phyloP scores from a whole-genome alignment of 35 echinoderm and acorn worm genomes.

The Ophiothrix spiculata region DNA sequence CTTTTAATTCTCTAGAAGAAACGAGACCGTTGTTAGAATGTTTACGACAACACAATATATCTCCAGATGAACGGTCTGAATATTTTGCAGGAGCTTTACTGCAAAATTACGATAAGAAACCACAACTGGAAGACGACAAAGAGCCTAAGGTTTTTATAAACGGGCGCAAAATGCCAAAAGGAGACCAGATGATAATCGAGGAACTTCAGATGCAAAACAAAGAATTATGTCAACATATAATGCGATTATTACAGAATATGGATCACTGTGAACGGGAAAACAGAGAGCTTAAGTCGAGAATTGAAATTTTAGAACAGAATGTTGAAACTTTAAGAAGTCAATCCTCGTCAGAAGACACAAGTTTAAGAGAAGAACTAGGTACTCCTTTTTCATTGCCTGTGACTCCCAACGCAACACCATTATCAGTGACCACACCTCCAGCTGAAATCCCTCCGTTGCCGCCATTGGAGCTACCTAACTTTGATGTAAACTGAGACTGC shows the following conservation, averaged over 20 bases:
- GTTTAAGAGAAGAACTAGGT: not conserved
- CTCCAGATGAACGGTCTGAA: not conserved
- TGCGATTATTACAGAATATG: not conserved
- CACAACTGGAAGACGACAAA: not conserved
- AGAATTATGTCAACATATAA: not conserved
- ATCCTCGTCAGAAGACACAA: not conserved
- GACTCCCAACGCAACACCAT: not conserved
- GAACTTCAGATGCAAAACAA: constrained; percentile 5
- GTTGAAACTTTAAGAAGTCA: not conserved
- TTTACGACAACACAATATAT: not conserved
- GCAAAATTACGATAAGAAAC: not conserved
- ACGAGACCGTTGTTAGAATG: not conserved
- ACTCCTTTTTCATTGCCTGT: not conserved
- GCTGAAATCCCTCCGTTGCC: not conserved
- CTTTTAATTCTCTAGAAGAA: not conserved
- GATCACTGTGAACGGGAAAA: not conserved
- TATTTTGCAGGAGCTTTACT: not conserved
- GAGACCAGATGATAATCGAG: not conserved
- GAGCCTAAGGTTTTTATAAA: not conserved
- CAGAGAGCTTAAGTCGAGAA: not conserved
- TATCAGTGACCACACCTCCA: not conserved
- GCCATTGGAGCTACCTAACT: not conserved
- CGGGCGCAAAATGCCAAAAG: not conserved
- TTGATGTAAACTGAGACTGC: not conserved
- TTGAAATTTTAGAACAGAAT: not conserved